Evolutionary conservation across 2,888 invertebrate species (phyloP), one percentile per base, ranked within the genome.

Genomic region (Agonopterix arenella): DNA sequence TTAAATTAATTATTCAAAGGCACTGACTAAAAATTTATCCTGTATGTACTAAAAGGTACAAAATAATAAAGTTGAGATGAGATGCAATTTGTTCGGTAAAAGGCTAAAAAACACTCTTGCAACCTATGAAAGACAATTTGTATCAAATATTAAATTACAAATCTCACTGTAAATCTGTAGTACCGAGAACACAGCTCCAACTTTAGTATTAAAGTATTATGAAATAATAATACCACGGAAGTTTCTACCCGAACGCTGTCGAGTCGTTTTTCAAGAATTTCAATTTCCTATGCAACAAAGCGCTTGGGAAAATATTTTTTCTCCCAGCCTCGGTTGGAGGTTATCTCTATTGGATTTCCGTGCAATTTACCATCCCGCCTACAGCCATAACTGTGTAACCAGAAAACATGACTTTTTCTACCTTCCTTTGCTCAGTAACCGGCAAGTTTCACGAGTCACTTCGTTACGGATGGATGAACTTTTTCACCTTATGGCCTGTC

Each of bases 341-440:
- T 63, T 64, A 63, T 66, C 64, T 62, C 56, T 61, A 64, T 60
- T 61, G 61, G 57, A 50, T 66, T 65, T 66, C 62, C 64, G 59
- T 58, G 57, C 62, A 64, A 66, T 66, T 66, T 63, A 58, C 55
- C 59, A 55, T 49, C 53, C 46, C 28, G 36, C 47, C 49, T 52
- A 47, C 47, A 48, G 45, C 50, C 49, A 47, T 51, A 52, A 36
- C 53, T 50, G 52, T 50, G 52, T 53, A 52, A 56, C 55, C 52
- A 56, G 55, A 53, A 56, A 58, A 53, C 56, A 54, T 56, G 50
- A 53, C 50, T 49, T 56, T 56, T 55, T 52, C 53, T 54, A 56
- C 56, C 55, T 53, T 51, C 46, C 52, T 55, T 42, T 41, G 40
- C 45, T 49, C 48, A 50, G 50, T n/a, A 40, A 10, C 16, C 44